A percentile compares a stretch with the other conserved stretches of the same genome.
phyloP scores from a whole-genome alignment of 2,797 vertebrate genomes.

The Manis javanica region DNA sequence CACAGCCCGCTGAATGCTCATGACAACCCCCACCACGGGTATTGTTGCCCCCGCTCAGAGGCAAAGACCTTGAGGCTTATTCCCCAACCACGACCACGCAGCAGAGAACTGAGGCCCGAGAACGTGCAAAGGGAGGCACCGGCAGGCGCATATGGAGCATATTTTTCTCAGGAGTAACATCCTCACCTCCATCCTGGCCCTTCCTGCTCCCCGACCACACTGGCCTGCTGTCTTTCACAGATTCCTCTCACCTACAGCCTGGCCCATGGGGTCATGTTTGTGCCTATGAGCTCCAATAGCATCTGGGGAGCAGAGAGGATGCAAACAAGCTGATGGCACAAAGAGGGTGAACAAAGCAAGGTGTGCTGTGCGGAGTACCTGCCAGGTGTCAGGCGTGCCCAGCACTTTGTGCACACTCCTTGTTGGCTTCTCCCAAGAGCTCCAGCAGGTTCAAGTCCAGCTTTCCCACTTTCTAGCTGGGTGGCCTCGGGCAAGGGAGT shows the following conservation, averaged over 20 bases:
- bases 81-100: fast-evolving
- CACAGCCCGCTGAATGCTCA: not conserved
- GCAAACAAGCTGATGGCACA: not conserved
- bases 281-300: not conserved
- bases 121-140: not conserved
- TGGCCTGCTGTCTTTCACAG: fast-evolving
- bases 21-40: fast-evolving
- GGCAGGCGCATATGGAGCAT: not conserved
- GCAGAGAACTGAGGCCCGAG: not conserved
- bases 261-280: too few relatives aligned
- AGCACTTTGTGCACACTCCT: fast-evolving
- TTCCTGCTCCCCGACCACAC: not conserved
- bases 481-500: not conserved
- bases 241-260: not conserved
- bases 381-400: fast-evolving
- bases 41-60: too few relatives aligned
- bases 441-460: not conserved
- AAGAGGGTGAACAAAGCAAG: not conserved
- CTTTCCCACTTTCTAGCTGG: not conserved
- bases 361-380: fast-evolving
- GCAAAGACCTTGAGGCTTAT: not conserved
- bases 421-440: not conserved
- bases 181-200: not conserved
- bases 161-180: not conserved
- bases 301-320: not conserved